Conservation (phyloP, 35 echinoderm and acorn worm species). For the Stichopus chloronotus region DNA sequence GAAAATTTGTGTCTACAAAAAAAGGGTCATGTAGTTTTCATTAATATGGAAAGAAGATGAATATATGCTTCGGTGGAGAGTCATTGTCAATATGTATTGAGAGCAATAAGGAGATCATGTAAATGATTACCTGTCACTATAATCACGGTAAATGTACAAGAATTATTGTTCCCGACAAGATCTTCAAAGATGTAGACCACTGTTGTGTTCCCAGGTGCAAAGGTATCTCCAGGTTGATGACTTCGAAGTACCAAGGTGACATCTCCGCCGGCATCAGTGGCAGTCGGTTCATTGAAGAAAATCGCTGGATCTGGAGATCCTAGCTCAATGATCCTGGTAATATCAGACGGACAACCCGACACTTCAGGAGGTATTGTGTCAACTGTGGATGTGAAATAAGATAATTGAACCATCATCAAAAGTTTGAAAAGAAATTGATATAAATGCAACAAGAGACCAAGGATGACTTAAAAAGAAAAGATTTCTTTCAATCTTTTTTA, state of each 20-base stretch:
- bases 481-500: neutral
- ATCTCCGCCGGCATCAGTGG: neutral
- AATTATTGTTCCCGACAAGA: neutral
- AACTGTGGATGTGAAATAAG: neutral
- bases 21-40: too few species aligned
- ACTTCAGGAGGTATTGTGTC: neutral
- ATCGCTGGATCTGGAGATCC: neutral
- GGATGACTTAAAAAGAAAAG: neutral
- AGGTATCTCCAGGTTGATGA: neutral
- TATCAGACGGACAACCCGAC: neutral
- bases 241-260: neutral
- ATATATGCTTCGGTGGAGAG: too few species aligned
- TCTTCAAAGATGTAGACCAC: constrained; percentile 11
- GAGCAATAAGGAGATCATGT: too few species aligned
- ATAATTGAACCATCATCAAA: too few species aligned
- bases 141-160: neutral
- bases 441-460: neutral
- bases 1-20: too few species aligned
- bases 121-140: neutral
- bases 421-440: neutral
- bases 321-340: neutral
- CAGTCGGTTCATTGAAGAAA: neutral
- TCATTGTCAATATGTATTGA: too few species aligned
- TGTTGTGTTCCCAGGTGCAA: neutral
- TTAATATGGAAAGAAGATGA: too few species aligned